A percentile compares a stretch with the other conserved stretches of the same genome.
phyloP scores from a whole-genome alignment of 1,140 invertebrate genomes.

The Ceratosolen solmsi region DNA sequence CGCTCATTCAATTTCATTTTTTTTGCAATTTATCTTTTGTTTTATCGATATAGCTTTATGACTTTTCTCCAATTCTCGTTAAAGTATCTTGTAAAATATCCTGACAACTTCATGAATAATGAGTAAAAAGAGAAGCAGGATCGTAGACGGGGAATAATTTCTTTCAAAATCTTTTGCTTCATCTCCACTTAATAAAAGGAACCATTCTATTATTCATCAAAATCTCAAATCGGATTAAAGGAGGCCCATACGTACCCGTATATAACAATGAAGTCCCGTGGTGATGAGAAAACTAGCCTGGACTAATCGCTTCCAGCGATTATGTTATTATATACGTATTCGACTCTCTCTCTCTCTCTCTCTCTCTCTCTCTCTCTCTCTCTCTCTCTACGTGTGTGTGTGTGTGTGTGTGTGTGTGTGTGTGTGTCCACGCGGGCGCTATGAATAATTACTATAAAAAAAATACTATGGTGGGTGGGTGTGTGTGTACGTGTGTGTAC shows the following conservation, averaged over 20 bases:
- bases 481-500: not conserved
- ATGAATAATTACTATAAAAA: too few species aligned
- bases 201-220: conserved; percentile 42
- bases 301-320: conserved; percentile 44
- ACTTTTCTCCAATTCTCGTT: conserved; percentile 1
- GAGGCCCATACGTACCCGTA: conserved; percentile 8
- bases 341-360: too few species aligned
- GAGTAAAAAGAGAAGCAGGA: conserved; percentile 24
- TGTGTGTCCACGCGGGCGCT: too few species aligned
- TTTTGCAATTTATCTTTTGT: conserved; percentile 40
- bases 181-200: conserved; percentile 12
- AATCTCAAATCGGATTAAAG: conserved; percentile 50
- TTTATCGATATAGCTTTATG: conserved; percentile 33
- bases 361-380: too few species aligned
- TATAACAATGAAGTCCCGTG: conserved; percentile 35
- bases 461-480: too few species aligned
- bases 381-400: too few species aligned
- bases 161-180: conserved; percentile 11
- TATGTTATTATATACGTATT: conserved; percentile 11
- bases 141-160: conserved; percentile 34
- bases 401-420: too few species aligned
- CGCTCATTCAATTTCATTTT: too few species aligned
- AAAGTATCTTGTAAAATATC: conserved; percentile 28
- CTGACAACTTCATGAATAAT: conserved; percentile 44
- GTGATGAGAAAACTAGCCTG: conserved; percentile 40